Percentiles rank a stretch among this genome's conserved stretches.
Evolutionary conservation across 2,888 invertebrate genomes (phyloP).

Genomic region (Zeuzera pyrina): DNA sequence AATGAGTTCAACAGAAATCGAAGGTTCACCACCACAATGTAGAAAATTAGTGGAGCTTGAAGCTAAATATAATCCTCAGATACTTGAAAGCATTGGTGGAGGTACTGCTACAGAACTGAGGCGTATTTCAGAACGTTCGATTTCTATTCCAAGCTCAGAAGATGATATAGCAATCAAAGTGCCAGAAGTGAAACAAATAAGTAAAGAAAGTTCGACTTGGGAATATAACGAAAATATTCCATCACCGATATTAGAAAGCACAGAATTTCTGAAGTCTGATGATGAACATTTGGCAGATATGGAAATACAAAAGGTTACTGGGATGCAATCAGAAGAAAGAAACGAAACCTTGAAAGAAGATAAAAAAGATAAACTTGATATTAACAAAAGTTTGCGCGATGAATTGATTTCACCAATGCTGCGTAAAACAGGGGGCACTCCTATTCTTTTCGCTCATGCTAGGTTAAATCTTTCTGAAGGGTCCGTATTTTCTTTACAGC

Average conservation of each 20-base stretch:
- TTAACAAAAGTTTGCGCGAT: conserved; percentile 75
- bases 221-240: conserved; percentile 78
- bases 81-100: conserved; percentile 75
- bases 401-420: conserved; percentile 79
- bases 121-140: conserved; percentile 81
- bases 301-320: conserved; percentile 71
- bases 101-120: conserved; percentile 79
- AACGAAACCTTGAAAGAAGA: conserved; percentile 33
- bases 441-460: conserved; percentile 85
- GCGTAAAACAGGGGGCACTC: conserved; percentile 82
- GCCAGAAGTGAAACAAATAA: conserved; percentile 61
- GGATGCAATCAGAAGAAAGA: conserved; percentile 49
- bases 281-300: conserved; percentile 71
- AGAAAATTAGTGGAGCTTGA: conserved; percentile 76
- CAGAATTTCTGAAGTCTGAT: conserved; percentile 73
- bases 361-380: conserved; percentile 45
- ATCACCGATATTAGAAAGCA: conserved; percentile 75
- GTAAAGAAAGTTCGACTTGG: conserved; percentile 72
- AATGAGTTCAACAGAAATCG: conserved; percentile 85
- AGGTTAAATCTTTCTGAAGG: conserved; percentile 88
- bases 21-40: conserved; percentile 83
- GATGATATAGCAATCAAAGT: conserved; percentile 78
- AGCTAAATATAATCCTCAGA: conserved; percentile 77
- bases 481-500: conserved; percentile 83
- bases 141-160: conserved; percentile 83